Evolutionary conservation across 2,113 vertebrate species (phyloP), one percentile per base, ranked within the genome.

Genomic region (Aspidoscelis tigris): DNA sequence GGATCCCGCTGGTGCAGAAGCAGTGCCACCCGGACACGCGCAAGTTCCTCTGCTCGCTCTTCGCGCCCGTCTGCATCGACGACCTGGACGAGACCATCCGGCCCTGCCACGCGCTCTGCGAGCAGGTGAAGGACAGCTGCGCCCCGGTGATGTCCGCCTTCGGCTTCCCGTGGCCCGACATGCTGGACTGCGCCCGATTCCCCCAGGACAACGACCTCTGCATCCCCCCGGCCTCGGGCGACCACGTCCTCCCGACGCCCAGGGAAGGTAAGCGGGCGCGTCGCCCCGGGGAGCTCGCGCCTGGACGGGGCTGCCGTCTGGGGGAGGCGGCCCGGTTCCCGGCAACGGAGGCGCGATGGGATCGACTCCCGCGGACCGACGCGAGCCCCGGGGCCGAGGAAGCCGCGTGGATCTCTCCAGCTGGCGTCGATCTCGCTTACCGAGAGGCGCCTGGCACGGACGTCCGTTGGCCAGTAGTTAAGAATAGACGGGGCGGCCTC

Each of bases 11-110:
- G 87, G 97, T 99, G 53, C 97, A 98, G 94, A 99, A 99, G 95
- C 98, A 98, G 84, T 99, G 99, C 86, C 97, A 99, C 89, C 96
- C 97, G 2, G 99, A 99, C 95, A 99, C 98, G n/a, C 97, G 97
- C 82, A 99, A 98, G 93, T 99, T 99, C 93, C 98, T 99, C 9
- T 99, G 99, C 95, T 99, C 99, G 20, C 97, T 99, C 61, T 99
- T 99, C 80, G 98, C 98, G 2, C 98, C 98, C 0, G 98, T 99
- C 71, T 99, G 98, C 86, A 96, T 99, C 89, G 97, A 97, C 75
- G 98, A 99, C 77, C 86, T 99, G 93, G 98, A 99, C 91, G 98
- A 99, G 93, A 98, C 97, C 88, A 99, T 99, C 44, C 97, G 98
- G 91, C 99, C 98, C 1, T 99, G 98, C 96, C 96, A 98, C 87